Conservation (phyloP, 2,113 vertebrate genomes). For the Gobiocypris rarus region DNA sequence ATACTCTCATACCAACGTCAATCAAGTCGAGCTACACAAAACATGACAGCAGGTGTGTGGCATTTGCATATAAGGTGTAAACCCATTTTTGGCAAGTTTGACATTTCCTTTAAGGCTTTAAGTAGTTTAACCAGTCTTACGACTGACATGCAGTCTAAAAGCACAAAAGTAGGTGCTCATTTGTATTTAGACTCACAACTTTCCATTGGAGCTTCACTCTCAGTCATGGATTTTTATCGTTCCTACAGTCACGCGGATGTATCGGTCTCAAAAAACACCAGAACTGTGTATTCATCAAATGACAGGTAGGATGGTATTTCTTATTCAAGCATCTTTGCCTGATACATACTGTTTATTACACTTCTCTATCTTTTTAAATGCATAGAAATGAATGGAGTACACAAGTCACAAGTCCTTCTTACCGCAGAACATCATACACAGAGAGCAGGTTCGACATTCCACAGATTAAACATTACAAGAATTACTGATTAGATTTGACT, state of each 20-base stretch:
- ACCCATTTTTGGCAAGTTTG: not conserved
- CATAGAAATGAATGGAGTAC: conserved; percentile 39
- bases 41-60: conserved; percentile 60
- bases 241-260: conserved; percentile 67
- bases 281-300: conserved; percentile 81
- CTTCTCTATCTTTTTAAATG: not conserved
- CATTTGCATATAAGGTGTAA: conserved; percentile 25
- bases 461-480: not conserved
- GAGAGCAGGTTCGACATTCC: conserved; percentile 40
- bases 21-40: conserved; percentile 52
- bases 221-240: conserved; percentile 43
- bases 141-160: conserved; percentile 62
- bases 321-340: not conserved
- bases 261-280: conserved; percentile 76
- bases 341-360: not conserved
- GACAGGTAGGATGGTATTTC: conserved; percentile 73
- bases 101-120: conserved; percentile 36
- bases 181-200: conserved; percentile 14
- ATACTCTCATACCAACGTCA: conserved; percentile 62
- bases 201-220: conserved; percentile 9
- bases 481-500: not conserved
- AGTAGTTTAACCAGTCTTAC: conserved; percentile 64
- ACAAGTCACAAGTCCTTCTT: conserved; percentile 12
- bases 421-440: conserved; percentile 39
- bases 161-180: conserved; percentile 64